Base-by-base conservation (phyloP, 92 coral and sea anemone genomes). In the Epizoanthus illoricatus region DNA sequence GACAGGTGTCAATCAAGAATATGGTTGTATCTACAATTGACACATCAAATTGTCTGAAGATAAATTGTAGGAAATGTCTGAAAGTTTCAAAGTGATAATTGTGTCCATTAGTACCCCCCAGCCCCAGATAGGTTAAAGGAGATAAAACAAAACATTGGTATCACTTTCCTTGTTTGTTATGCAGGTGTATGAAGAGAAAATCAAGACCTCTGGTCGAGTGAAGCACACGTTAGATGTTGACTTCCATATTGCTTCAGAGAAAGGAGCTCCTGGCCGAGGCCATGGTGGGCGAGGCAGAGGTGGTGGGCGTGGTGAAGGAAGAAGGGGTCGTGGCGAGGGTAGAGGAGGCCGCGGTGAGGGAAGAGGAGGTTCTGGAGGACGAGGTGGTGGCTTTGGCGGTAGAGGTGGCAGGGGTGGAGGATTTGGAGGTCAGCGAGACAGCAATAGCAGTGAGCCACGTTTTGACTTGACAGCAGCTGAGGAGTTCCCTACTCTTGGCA, bases 191-290 rank as follows among this genome's bases (percentile, higher is more conserved):
- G 99, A 96, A 76, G 99, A 93, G 58, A 96, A 86, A 87, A 81
- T 90, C 71, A 96, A 96, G 90, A 93, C 98, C 13, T 93, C 99
- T n/a, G 99, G 99, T 20, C 83, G 99, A 71, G 94, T 96, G 40
- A 96, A 91, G 84, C 97, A 91, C 75, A 86, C 90, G 16, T 72
- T 95, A 43, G 95, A 94, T n/a, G 91, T 96, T 73, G 94, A 88
- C 24, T 84, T 89, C 75, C 88, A 87, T n/a, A 91, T 92, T 88
- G 80, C 86, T 54, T 80, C 91, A 1, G 89, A 88, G 17, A 87
- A 82, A 82, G 80, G 82, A 19, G 75, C 73, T 54, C 15, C 74
- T 57, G 79, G 85, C 21, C 61, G 92, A 18, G 89, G 92, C 13
- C 78, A 91, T 33, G 89, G 90, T 7, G 84, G 86, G 5, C 58